phyloP scores from a whole-genome alignment of 2,113 vertebrate genomes.

The Madoqua kirkii region DNA sequence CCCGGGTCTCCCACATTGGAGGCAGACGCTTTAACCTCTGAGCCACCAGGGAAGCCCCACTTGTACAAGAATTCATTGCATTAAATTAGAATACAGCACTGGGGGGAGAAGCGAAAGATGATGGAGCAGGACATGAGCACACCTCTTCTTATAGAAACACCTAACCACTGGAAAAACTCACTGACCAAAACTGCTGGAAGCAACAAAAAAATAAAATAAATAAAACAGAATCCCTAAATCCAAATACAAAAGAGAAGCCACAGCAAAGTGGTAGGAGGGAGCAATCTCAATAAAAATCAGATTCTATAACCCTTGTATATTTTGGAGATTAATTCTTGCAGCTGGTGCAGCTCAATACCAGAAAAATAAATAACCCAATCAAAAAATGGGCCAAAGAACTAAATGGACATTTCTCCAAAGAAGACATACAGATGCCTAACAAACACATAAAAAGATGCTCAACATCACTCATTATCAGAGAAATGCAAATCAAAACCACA shows the following conservation, averaged over 20 bases:
- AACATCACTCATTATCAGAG: not conserved
- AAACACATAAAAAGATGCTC: not conserved
- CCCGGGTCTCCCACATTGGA: no score
- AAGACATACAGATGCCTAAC: not conserved
- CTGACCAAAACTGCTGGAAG: not conserved
- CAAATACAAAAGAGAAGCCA: not conserved
- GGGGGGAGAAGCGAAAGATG: not conserved
- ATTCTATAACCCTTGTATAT: not conserved
- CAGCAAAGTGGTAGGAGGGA: not conserved
- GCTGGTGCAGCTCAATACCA: not conserved
- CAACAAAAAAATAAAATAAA: not conserved
- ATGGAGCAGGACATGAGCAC: not conserved
- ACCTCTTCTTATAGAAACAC: not conserved
- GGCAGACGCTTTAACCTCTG: no score
- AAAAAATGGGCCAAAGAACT: not conserved
- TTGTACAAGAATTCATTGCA: slow-evolving; percentile 35
- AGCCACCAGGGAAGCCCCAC: not conserved
- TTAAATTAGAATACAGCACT: not conserved
- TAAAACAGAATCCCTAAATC: not conserved
- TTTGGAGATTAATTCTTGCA: not conserved
- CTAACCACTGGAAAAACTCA: not conserved
- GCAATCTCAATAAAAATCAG: not conserved
- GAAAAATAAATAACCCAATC: not conserved
- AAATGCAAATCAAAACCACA: not conserved
- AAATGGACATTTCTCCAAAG: not conserved